A percentile compares a stretch with the other conserved stretches of the same genome.
Conservation (phyloP, 2,113 vertebrate species). For the Fulica atra region DNA sequence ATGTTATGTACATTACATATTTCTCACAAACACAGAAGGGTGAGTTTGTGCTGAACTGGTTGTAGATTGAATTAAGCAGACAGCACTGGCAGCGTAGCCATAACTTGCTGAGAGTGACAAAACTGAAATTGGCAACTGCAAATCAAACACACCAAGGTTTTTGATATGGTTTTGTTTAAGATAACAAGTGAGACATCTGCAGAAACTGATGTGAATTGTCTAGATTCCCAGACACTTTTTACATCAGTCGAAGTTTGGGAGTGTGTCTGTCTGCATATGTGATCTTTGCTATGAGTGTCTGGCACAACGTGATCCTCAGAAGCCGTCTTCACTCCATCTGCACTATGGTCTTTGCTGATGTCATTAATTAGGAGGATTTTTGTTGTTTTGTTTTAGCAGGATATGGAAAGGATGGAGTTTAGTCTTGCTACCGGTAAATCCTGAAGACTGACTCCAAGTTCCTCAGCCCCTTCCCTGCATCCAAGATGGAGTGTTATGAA, state of each 20-base stretch:
- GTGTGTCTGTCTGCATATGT: constrained; percentile 31
- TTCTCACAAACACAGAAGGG: constrained; percentile 15
- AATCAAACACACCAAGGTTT: constrained; percentile 68
- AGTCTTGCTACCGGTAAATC: not conserved
- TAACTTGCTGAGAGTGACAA: constrained; percentile 67
- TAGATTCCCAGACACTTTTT: constrained; percentile 65
- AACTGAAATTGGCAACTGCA: constrained; percentile 51
- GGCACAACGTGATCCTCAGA: constrained; percentile 36
- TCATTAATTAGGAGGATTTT: not conserved
- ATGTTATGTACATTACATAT: not conserved
- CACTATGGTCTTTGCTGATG: constrained; percentile 35
- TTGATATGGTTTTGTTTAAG: constrained; percentile 65
- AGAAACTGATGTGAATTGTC: constrained; percentile 61
- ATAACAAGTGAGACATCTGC: constrained; percentile 64
- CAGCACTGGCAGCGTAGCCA: constrained; percentile 46
- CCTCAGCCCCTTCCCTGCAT: not conserved
- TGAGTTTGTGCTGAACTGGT: constrained; percentile 23
- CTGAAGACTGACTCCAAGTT: not conserved
- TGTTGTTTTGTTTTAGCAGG: not conserved
- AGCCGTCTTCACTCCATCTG: not conserved
- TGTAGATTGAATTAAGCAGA: constrained; percentile 44
- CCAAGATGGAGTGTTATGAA: constrained; percentile 45
- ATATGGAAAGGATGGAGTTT: not conserved
- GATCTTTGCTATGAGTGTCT: constrained; percentile 62
- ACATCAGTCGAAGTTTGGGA: constrained; percentile 25